Evolutionary conservation across 2,888 invertebrate genomes (phyloP), one percentile per base, ranked within the genome.

Genomic region (Coleophora deauratella): DNA sequence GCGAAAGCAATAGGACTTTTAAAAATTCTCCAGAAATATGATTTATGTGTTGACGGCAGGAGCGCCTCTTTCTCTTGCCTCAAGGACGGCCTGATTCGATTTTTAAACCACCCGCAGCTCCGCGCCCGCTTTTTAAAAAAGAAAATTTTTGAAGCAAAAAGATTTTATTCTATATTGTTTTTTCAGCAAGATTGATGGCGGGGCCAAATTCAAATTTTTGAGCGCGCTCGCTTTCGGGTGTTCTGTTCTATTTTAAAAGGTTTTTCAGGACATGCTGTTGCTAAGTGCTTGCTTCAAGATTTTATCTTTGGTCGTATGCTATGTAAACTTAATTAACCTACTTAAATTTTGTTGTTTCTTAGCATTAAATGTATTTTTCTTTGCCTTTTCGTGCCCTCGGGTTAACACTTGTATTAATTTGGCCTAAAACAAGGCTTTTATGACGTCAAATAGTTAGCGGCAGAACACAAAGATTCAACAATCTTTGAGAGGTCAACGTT

Each of bases 1-100:
- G 84, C 85, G 85, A 85, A 85, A 85, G 85, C 85, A 85, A 85
- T 84, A 85, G 85, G 85, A 85, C 84, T 85, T 85, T 85, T 85
- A 85, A 85, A 85, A 85, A 82, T 85, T 84, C 84, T 82, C 82
- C 78, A 81, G 84, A 85, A 85, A 85, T 85, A 85, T 85, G 85
- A 85, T 85, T 85, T 85, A 85, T 85, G 81, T 85, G 85, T 85
- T 82, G 85, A 84, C 84, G 84, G 81, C 76, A 57, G 71, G 62
- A 67, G 69, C 69, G 76, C 74, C 72, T 73, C 72, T 71, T 71
- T 69, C 68, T 72, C 69, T 66, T 68, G 51, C 62, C 48, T 71
- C 81, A 84, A 82, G 84, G 82, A 67, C 81, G 84, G 80, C 70
- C 74, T 82, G 81, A 84, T 84, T 84, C 84, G 84, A 84, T 85